These are phyloP conservation scores for Vimba vimba DNA, from an alignment of 2,113 vertebrate species.

Conservation along the genomic window DNA sequence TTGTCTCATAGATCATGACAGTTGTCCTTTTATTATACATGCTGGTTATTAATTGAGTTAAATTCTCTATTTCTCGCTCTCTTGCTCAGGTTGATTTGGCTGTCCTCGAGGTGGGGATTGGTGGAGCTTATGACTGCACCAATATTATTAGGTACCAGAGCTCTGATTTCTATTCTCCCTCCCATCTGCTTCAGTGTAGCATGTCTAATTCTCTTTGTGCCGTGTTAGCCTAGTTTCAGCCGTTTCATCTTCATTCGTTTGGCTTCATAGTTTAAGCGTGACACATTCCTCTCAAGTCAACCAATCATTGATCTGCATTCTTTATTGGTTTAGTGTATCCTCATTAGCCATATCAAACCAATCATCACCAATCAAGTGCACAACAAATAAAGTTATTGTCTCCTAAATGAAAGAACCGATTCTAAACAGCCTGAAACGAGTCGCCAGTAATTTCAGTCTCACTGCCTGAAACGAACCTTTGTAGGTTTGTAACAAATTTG, in stretches of 20 bases:
- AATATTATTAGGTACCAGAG: slow-evolving; percentile 87
- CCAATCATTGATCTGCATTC: neutral
- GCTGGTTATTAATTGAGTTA: neutral
- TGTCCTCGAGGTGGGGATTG: slow-evolving; percentile 94
- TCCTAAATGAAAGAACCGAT: too few relatives aligned
- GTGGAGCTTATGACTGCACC: slow-evolving; percentile 94
- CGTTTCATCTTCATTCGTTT: neutral
- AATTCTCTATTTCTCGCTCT: neutral
- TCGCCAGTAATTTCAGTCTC: too few relatives aligned
- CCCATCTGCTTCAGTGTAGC: neutral
- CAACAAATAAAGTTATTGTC: too few relatives aligned
- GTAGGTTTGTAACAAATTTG: too few relatives aligned
- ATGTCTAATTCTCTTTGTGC: neutral
- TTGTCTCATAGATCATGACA: too few relatives aligned
- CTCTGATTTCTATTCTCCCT: neutral
- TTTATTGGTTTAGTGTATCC: neutral
- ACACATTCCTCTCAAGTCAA: neutral
- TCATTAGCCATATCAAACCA: too few relatives aligned
- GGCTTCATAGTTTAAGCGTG: neutral
- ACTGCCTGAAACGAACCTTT: too few relatives aligned
- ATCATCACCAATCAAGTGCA: too few relatives aligned
- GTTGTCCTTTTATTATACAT: neutral
- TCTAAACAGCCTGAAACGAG: too few relatives aligned
- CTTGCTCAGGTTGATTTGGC: slow-evolving; percentile 84
- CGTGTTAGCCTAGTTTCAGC: neutral